phyloP scores from a whole-genome alignment of 2,797 vertebrate genomes.

The Semaprochilodus insignis region DNA sequence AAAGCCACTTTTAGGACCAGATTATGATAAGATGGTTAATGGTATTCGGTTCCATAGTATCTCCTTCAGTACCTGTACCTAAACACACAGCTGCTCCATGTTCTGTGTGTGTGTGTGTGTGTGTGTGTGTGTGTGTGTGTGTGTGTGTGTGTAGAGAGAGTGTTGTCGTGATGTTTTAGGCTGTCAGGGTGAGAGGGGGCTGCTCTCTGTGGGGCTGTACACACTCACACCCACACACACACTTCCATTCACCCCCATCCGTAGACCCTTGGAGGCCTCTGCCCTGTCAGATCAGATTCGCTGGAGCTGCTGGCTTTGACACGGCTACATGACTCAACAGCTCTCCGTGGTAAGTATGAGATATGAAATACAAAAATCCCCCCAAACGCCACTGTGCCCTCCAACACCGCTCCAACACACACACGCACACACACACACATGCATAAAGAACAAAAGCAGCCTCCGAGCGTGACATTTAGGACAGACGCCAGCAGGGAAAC shows the following conservation, averaged over 20 bases:
- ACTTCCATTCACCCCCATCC: neutral
- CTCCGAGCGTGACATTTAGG: constrained; percentile 42
- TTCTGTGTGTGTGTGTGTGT: neutral
- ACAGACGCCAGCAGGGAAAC: constrained; percentile 21
- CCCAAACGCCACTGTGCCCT: constrained; percentile 32
- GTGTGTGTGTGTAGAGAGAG: too few species aligned
- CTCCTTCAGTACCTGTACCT: neutral
- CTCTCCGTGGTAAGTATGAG: constrained; percentile 56
- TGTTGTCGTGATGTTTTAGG: constrained; percentile 6
- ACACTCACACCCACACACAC: constrained; percentile 11
- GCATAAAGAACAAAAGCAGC: constrained; percentile 41
- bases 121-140: too few species aligned
- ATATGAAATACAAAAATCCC: constrained; percentile 42
- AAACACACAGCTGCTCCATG: neutral
- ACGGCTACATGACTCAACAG: constrained; percentile 56
- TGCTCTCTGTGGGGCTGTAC: neutral
- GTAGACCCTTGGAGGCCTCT: constrained; percentile 5
- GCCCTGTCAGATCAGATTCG: constrained; percentile 43
- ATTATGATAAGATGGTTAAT: too few species aligned
- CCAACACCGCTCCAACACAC: constrained; percentile 42
- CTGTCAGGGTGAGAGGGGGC: neutral
- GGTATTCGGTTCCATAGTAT: neutral
- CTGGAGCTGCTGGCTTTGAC: constrained; percentile 61
- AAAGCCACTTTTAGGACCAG: neutral
- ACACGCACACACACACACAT: constrained; percentile 19